These are phyloP conservation scores for Mycteria americana DNA, from an alignment of 2,797 vertebrate genomes.

Conservation along the genomic window DNA sequence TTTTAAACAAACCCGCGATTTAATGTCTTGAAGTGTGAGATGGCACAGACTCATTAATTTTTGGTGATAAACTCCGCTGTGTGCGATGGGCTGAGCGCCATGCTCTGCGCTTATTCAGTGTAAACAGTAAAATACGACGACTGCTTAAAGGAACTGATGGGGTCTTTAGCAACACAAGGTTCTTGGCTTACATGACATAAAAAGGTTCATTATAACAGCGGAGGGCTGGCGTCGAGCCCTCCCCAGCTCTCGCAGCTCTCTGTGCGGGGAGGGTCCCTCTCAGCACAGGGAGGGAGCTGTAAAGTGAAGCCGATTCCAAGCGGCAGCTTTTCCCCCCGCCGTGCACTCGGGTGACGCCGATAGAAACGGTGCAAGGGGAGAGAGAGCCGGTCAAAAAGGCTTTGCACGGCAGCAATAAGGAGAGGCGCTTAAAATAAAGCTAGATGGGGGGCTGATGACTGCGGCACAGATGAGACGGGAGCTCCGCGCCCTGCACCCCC, in stretches of 20 bases:
- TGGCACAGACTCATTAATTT: constrained; percentile 41
- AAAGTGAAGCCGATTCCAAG: neutral
- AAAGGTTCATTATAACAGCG: constrained; percentile 12
- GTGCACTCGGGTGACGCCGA: rapidly evolving
- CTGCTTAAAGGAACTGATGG: neutral
- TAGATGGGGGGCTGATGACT: neutral
- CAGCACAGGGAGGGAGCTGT: neutral
- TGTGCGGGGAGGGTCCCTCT: neutral
- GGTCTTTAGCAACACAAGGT: neutral
- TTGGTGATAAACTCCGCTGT: neutral
- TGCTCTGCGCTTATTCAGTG: neutral
- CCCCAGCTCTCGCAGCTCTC: neutral
- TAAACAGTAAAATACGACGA: constrained; percentile 38
- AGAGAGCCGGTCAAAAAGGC: neutral
- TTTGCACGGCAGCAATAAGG: neutral
- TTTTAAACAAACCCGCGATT: constrained; percentile 48
- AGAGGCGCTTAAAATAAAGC: neutral
- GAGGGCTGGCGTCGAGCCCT: neutral
- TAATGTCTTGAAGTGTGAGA: neutral
- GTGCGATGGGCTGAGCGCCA: neutral
- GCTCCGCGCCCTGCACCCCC: rapidly evolving
- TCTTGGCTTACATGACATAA: constrained; percentile 11
- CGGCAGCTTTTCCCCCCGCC: neutral
- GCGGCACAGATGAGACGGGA: rapidly evolving
- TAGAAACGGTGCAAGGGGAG: neutral